phyloP scores from a whole-genome alignment of 2,797 vertebrate genomes.

The Diplodus puntazzo region DNA sequence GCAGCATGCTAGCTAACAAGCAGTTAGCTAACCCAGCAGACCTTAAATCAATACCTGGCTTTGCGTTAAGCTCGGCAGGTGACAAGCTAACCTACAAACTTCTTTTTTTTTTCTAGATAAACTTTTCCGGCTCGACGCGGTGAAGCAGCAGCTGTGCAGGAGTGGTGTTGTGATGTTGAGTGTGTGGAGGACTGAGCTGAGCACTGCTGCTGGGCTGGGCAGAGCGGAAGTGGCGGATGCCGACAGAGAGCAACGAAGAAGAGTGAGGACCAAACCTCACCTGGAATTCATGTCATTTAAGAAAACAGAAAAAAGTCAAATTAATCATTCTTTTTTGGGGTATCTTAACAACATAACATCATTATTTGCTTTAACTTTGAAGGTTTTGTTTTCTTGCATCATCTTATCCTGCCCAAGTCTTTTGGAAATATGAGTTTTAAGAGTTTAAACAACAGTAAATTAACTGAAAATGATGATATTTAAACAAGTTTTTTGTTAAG shows the following conservation, averaged over 20 bases:
- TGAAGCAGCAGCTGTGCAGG: background rate
- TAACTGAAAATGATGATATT: no score
- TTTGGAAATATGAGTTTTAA: no score
- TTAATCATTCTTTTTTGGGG: background rate
- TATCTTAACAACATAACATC: background rate
- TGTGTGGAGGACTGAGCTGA: background rate
- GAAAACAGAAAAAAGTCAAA: background rate
- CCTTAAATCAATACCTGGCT: background rate
- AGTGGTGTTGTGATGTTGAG: background rate
- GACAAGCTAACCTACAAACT: background rate
- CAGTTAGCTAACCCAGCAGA: conserved; percentile 24
- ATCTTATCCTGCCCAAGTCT: no score
- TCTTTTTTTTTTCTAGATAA: rapidly evolving
- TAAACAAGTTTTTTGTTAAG: no score
- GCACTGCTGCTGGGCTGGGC: conserved; percentile 9
- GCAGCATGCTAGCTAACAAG: conserved; percentile 72
- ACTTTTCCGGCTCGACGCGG: background rate
- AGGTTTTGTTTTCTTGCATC: no score
- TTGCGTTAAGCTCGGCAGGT: background rate
- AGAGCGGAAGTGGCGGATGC: conserved; percentile 47
- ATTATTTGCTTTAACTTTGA: background rate
- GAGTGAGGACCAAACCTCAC: conserved; percentile 7
- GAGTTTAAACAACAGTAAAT: no score
- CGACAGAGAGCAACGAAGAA: conserved; percentile 50
- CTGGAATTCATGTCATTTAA: background rate